Conservation (phyloP, 2,797 vertebrate genomes). For the Tenualosa ilisha region DNA sequence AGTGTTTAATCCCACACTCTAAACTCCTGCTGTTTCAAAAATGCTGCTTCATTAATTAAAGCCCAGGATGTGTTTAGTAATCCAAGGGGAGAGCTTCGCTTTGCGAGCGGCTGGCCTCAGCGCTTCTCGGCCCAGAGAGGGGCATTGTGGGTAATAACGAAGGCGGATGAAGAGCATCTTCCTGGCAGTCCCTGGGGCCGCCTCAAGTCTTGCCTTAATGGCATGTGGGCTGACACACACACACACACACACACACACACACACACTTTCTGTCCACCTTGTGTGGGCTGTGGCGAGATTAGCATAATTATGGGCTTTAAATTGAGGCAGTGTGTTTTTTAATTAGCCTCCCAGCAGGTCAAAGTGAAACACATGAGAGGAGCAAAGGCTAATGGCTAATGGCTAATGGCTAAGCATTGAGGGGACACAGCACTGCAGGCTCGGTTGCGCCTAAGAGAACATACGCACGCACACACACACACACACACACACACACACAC, state of each 20-base stretch:
- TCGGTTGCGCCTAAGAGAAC: conserved; percentile 34
- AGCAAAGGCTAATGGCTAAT: conserved; percentile 78
- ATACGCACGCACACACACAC: neutral
- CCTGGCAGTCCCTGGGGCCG: conserved; percentile 83
- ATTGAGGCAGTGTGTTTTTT: conserved; percentile 99
- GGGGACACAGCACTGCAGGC: conserved; percentile 61
- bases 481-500: neutral
- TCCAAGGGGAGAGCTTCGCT: conserved; percentile 66
- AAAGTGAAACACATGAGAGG: conserved; percentile 99
- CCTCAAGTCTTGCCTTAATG: too few species aligned
- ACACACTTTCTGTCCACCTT: conserved; percentile 53
- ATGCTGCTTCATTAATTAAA: conserved; percentile 62
- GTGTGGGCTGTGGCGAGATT: conserved; percentile 92
- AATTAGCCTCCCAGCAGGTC: conserved; percentile 99
- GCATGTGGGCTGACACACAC: conserved; percentile 58
- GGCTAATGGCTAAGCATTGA: conserved; percentile 18
- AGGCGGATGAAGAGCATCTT: conserved; percentile 92
- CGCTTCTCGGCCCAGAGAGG: conserved; percentile 85
- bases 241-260: neutral
- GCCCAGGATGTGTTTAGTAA: conserved; percentile 57
- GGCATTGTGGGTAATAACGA: conserved; percentile 93
- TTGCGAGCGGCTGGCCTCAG: conserved; percentile 64
- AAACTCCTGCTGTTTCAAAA: conserved; percentile 56
- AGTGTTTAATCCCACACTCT: conserved; percentile 50
- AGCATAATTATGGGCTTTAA: conserved; percentile 99